phyloP scores from a whole-genome alignment of 2,113 vertebrate genomes.

The Cryptotis parvus region DNA sequence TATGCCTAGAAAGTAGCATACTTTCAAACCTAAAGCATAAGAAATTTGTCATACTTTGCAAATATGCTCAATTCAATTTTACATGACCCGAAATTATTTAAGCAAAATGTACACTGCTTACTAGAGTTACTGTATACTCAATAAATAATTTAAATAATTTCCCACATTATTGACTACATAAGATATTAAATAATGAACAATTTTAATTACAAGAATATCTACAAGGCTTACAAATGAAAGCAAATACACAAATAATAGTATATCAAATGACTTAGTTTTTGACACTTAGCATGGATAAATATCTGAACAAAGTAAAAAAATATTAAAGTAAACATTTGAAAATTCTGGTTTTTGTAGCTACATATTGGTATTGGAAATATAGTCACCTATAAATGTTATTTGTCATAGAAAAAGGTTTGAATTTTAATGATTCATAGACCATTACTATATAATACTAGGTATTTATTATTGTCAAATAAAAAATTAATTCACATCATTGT shows the following conservation, averaged over 20 bases:
- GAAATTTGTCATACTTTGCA: slow-evolving; percentile 10
- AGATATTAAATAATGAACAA: slow-evolving; percentile 51
- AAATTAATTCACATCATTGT: neutral
- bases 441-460: neutral
- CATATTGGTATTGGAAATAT: neutral
- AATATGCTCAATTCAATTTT: neutral
- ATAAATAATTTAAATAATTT: slow-evolving; percentile 17
- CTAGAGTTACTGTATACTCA: neutral
- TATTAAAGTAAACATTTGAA: slow-evolving; percentile 18
- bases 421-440: neutral
- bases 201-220: slow-evolving; percentile 44
- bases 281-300: slow-evolving; percentile 52
- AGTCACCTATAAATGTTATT: slow-evolving; percentile 8
- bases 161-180: slow-evolving; percentile 12
- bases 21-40: neutral
- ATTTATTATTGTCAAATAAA: slow-evolving; percentile 16
- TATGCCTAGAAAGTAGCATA: slow-evolving; percentile 19
- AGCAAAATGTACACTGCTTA: slow-evolving; percentile 20
- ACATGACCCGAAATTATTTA: neutral
- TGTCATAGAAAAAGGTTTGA: neutral
- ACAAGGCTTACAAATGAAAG: slow-evolving; percentile 43
- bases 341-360: slow-evolving; percentile 29
- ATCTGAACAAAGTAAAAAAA: slow-evolving; percentile 42
- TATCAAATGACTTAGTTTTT: slow-evolving; percentile 35
- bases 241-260: slow-evolving; percentile 15